A percentile compares a stretch with the other conserved stretches of the same genome.
phyloP scores from a whole-genome alignment of 2,113 vertebrate genomes.

The Thinocorus orbignyianus region DNA sequence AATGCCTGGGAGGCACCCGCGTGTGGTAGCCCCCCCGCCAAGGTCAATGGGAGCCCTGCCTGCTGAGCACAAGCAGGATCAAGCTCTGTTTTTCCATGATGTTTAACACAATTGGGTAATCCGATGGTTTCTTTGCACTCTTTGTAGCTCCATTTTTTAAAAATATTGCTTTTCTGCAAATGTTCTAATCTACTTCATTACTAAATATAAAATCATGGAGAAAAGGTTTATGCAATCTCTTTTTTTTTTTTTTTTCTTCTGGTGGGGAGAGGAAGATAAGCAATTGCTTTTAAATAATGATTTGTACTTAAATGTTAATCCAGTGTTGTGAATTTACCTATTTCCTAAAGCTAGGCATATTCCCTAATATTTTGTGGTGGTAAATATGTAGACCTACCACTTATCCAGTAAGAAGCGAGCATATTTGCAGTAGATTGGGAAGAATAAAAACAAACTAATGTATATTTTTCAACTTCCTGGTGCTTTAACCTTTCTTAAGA shows the following conservation, averaged over 20 bases:
- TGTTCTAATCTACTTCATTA: background rate
- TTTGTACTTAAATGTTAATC: constrained; percentile 28
- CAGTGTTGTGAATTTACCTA: background rate
- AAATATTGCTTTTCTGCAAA: background rate
- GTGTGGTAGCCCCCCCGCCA: background rate
- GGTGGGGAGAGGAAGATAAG: background rate
- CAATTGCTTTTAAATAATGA: constrained; percentile 30
- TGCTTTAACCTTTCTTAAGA: constrained; percentile 73
- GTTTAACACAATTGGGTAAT: constrained; percentile 56
- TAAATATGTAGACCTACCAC: constrained; percentile 30
- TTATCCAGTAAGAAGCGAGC: background rate
- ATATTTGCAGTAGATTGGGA: constrained; percentile 37
- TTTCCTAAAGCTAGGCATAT: constrained; percentile 7
- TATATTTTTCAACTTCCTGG: constrained; percentile 69
- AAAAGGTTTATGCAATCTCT: constrained; percentile 16
- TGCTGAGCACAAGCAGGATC: constrained; percentile 4
- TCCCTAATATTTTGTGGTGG: background rate
- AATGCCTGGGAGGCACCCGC: background rate
- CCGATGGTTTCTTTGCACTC: background rate
- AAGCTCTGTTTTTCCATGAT: constrained; percentile 44
- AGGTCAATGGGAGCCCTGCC: constrained; percentile 49
- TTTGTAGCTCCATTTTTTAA: background rate
- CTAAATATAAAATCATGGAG: background rate
- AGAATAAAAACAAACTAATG: constrained; percentile 71
- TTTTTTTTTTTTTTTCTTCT: background rate